These are phyloP conservation scores for Lasioglossum leucozonium DNA, from an alignment of 2,888 invertebrate genomes.

Conservation along the genomic window DNA sequence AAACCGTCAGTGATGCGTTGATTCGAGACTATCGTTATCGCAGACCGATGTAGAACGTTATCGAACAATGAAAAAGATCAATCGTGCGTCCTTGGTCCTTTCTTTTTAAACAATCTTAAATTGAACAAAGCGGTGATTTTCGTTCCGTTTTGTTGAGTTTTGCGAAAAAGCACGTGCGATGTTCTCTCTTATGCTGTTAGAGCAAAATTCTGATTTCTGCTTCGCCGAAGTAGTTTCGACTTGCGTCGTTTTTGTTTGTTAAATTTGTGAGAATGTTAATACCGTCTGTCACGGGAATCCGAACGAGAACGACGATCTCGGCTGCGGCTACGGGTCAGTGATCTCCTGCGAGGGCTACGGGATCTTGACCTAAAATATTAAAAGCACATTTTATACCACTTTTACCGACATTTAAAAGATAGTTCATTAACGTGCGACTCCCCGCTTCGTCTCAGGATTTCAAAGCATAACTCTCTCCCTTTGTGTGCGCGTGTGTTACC, in stretches of 20 bases:
- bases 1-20: neutral
- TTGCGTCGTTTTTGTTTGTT: slow-evolving; percentile 28
- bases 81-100: neutral
- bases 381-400: slow-evolving; percentile 55
- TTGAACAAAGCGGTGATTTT: neutral
- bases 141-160: slow-evolving; percentile 7
- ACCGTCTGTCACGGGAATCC: slow-evolving; percentile 84
- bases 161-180: neutral
- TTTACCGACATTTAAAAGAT: slow-evolving; percentile 29
- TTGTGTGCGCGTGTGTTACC: too few species aligned
- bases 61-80: neutral
- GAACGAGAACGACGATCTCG: slow-evolving; percentile 83
- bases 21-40: neutral
- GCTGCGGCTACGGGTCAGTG: slow-evolving; percentile 82
- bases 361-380: slow-evolving; percentile 82
- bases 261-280: slow-evolving; percentile 68
- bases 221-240: slow-evolving; percentile 6
- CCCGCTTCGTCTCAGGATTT: slow-evolving; percentile 47
- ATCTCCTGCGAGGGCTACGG: slow-evolving; percentile 82
- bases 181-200: neutral
- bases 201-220: slow-evolving; percentile 12
- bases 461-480: neutral
- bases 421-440: slow-evolving; percentile 46
- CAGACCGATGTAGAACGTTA: neutral
- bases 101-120: slow-evolving; percentile 10